These are phyloP conservation scores for Drosophila lacicola DNA, from an alignment of 2,888 invertebrate species.

Conservation along the genomic window DNA sequence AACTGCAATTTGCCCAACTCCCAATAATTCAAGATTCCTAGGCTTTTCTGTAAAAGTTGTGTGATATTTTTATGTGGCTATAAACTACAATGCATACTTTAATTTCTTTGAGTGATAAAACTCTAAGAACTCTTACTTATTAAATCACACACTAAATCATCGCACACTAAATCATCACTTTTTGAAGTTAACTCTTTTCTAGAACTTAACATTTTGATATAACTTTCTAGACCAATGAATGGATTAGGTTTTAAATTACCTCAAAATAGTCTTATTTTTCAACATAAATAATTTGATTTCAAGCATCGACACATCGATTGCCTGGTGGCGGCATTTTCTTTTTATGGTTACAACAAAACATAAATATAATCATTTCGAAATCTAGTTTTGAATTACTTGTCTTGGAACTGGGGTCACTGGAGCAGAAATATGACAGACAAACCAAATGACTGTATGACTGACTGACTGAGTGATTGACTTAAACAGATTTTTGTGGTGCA, in stretches of 20 bases:
- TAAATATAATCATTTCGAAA: slow-evolving; percentile 20
- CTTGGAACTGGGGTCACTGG: slow-evolving; percentile 48
- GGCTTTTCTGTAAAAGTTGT: slow-evolving; percentile 41
- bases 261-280: no score
- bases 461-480: slow-evolving; percentile 12
- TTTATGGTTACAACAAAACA: slow-evolving; percentile 35
- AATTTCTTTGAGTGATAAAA: slow-evolving; percentile 17
- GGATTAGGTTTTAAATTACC: no score
- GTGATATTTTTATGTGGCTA: slow-evolving; percentile 4
- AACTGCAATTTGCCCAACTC: slow-evolving; percentile 7
- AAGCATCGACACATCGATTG: background rate
- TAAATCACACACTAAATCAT: no score
- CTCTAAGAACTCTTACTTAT: background rate
- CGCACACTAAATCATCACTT: no score
- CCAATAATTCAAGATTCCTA: slow-evolving; percentile 10
- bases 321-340: slow-evolving; percentile 26
- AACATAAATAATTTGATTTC: no score
- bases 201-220: no score
- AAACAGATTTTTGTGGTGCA: slow-evolving; percentile 9
- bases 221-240: no score
- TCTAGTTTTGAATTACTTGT: slow-evolving; percentile 43
- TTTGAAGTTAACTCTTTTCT: no score
- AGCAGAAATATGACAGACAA: slow-evolving; percentile 54
- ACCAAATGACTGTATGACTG: slow-evolving; percentile 14
- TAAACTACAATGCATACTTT: slow-evolving; percentile 32